A percentile compares a stretch with the other conserved stretches of the same genome.
Evolutionary conservation across 2,797 vertebrate species (phyloP).

Genomic region (Avahi laniger): DNA sequence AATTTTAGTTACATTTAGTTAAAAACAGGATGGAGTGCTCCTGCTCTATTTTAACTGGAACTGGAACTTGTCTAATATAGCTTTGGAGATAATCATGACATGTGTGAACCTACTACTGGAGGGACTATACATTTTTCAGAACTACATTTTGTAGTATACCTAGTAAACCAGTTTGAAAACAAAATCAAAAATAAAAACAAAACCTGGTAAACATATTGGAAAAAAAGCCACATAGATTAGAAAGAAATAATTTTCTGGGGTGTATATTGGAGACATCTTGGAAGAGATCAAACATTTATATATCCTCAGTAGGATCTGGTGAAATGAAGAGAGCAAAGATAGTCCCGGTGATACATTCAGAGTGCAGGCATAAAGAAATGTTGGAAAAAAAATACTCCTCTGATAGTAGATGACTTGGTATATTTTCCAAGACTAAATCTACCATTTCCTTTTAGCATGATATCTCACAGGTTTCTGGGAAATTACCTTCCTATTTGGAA

Average conservation of each 20-base stretch:
- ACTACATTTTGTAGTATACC: background rate
- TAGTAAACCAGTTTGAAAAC: background rate
- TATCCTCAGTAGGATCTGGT: background rate
- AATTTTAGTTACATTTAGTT: background rate
- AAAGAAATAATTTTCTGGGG: background rate
- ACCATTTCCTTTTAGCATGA: background rate
- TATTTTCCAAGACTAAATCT: background rate
- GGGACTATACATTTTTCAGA: background rate
- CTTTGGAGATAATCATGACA: background rate
- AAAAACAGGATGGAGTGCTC: background rate
- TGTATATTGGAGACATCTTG: background rate
- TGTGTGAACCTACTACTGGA: background rate
- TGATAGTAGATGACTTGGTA: background rate
- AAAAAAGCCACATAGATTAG: background rate
- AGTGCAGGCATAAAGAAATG: background rate
- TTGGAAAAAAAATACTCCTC: background rate
- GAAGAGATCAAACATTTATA: background rate
- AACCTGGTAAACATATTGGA: background rate
- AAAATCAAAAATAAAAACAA: background rate
- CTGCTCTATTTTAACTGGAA: background rate
- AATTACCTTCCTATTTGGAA: conserved; percentile 2
- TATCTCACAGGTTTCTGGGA: background rate
- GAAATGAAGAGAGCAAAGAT: background rate
- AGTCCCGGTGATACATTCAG: background rate
- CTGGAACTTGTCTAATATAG: background rate